Percentiles rank a stretch among this genome's conserved stretches.
Evolutionary conservation across 2,113 vertebrate species (phyloP).

Genomic region (Pteronura brasiliensis): DNA sequence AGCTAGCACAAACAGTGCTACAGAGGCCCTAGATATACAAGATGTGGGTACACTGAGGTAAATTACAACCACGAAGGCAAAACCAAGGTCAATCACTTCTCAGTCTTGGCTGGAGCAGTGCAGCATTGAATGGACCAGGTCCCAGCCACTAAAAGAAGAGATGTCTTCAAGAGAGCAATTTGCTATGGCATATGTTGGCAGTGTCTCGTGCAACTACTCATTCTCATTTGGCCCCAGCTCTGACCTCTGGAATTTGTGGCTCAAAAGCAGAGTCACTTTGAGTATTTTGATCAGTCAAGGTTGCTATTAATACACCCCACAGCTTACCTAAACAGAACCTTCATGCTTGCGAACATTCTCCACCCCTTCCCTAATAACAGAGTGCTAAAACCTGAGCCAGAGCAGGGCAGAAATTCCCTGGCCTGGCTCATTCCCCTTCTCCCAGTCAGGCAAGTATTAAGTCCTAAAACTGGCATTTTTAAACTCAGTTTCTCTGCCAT

Average conservation of each 20-base stretch:
- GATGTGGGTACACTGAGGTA: background rate
- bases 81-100: background rate
- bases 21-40: background rate
- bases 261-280: background rate
- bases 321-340: background rate
- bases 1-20: background rate
- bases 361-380: background rate
- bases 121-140: background rate
- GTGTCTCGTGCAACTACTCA: background rate
- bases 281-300: background rate
- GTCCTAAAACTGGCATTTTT: background rate
- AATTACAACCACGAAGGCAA: background rate
- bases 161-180: background rate
- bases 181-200: background rate
- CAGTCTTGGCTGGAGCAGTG: background rate
- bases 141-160: background rate
- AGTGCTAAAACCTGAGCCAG: background rate
- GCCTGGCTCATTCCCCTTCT: background rate
- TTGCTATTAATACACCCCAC: background rate
- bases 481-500: background rate
- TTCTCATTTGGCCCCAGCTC: background rate
- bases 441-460: background rate
- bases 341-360: background rate
- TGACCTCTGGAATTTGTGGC: background rate
- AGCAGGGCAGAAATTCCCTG: background rate